Conservation (phyloP, 2,113 vertebrate genomes). For the Clarias magur region DNA sequence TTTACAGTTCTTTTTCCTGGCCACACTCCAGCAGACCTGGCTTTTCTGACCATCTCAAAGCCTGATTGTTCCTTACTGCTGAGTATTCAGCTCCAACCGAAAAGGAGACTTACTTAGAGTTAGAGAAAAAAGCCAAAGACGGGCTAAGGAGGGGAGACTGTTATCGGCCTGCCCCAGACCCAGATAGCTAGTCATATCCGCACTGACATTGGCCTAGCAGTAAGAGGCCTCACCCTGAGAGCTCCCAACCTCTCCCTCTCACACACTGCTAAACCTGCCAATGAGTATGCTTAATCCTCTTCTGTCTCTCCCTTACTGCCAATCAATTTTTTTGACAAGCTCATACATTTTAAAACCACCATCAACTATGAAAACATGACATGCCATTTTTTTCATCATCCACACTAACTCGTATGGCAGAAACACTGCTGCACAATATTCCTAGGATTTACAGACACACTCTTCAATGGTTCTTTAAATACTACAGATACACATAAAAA, state of each 20-base stretch:
- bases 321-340: constrained; percentile 3
- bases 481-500: background rate
- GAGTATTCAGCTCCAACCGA: constrained; percentile 69
- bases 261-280: constrained; percentile 56
- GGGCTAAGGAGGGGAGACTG: constrained; percentile 80
- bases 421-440: background rate
- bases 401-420: background rate
- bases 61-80: constrained; percentile 81
- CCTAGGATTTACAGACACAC: background rate
- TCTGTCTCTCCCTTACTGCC: constrained; percentile 48
- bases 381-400: background rate
- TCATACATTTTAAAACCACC: constrained; percentile 13
- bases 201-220: constrained; percentile 78
- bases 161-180: constrained; percentile 90
- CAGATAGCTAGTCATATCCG: constrained; percentile 79
- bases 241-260: constrained; percentile 59
- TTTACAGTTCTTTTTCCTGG: constrained; percentile 70
- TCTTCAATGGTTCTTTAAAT: background rate
- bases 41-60: constrained; percentile 64
- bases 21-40: constrained; percentile 65
- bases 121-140: constrained; percentile 5
- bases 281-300: constrained; percentile 65
- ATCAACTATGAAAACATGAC: background rate
- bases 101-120: constrained; percentile 34
- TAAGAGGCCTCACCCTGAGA: constrained; percentile 80